Evolutionary conservation across 2,888 invertebrate genomes (phyloP).

Genomic region (Eulithis prunata): DNA sequence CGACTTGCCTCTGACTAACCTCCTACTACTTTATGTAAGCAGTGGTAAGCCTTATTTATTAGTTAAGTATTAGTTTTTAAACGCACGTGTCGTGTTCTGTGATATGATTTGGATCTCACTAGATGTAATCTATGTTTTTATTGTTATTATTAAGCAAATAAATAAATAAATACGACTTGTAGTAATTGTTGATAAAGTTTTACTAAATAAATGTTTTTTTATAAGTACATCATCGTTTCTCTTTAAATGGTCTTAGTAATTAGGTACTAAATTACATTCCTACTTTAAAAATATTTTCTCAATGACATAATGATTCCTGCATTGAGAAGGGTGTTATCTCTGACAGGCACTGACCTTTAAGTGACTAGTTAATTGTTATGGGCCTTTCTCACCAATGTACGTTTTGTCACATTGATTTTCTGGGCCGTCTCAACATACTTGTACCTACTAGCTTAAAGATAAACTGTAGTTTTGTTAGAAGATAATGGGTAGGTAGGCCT

Average conservation of each 20-base stretch:
- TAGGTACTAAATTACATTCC: too few relatives aligned
- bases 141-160: conserved; percentile 3
- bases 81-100: conserved; percentile 42
- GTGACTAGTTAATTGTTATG: conserved; percentile 42
- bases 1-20: background rate
- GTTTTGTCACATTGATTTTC: background rate
- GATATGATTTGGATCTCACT: conserved; percentile 58
- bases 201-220: conserved; percentile 45
- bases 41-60: background rate
- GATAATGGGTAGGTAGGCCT: too few relatives aligned
- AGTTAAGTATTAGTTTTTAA: conserved; percentile 17
- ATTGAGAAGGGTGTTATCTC: conserved; percentile 51
- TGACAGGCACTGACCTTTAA: conserved; percentile 68
- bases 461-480: too few relatives aligned
- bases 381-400: conserved; percentile 3
- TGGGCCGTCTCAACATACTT: too few relatives aligned
- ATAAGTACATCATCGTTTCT: conserved; percentile 7
- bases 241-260: too few relatives aligned
- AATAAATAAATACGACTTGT: conserved; percentile 31
- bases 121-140: conserved; percentile 14
- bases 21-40: background rate
- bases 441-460: too few relatives aligned
- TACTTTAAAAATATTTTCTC: conserved; percentile 10
- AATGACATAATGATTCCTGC: conserved; percentile 14
- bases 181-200: conserved; percentile 32